These are phyloP conservation scores for Seriola quinqueradiata DNA, from an alignment of 2,113 vertebrate species.

Conservation along the genomic window DNA sequence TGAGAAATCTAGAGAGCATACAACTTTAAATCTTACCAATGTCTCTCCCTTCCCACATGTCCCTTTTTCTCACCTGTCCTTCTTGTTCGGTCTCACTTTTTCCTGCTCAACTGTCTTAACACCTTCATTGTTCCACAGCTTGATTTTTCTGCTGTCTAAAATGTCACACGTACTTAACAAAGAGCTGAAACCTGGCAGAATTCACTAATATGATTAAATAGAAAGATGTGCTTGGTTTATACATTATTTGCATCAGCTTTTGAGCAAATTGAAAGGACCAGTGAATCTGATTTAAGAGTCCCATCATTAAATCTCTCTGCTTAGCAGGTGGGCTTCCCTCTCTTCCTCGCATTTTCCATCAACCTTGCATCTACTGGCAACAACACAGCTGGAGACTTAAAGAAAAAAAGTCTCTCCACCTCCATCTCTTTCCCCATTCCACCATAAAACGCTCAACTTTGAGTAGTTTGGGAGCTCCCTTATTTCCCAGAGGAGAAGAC, in stretches of 20 bases:
- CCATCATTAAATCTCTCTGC: conserved; percentile 21
- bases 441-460: conserved; percentile 35
- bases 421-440: not conserved
- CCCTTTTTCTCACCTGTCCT: conserved; percentile 41
- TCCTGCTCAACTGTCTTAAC: conserved; percentile 9
- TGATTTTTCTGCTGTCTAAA: conserved; percentile 11
- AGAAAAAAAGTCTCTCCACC: conserved; percentile 28
- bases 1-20: conserved; percentile 28
- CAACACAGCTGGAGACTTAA: conserved; percentile 51
- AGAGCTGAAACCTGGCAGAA: not conserved
- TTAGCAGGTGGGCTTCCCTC: conserved; percentile 52
- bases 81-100: conserved; percentile 14
- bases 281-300: conserved; percentile 29
- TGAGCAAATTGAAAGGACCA: conserved; percentile 32
- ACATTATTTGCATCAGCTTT: conserved; percentile 16
- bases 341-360: conserved; percentile 44
- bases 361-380: conserved; percentile 29
- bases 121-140: conserved; percentile 17
- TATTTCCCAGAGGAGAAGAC: conserved; percentile 37
- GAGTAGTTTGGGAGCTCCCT: conserved; percentile 26
- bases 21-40: not conserved
- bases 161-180: conserved; percentile 12
- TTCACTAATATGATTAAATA: conserved; percentile 1
- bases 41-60: conserved; percentile 17
- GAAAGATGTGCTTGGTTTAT: not conserved